phyloP scores from a whole-genome alignment of 2,888 invertebrate genomes.

The Dasypogon diadema region DNA sequence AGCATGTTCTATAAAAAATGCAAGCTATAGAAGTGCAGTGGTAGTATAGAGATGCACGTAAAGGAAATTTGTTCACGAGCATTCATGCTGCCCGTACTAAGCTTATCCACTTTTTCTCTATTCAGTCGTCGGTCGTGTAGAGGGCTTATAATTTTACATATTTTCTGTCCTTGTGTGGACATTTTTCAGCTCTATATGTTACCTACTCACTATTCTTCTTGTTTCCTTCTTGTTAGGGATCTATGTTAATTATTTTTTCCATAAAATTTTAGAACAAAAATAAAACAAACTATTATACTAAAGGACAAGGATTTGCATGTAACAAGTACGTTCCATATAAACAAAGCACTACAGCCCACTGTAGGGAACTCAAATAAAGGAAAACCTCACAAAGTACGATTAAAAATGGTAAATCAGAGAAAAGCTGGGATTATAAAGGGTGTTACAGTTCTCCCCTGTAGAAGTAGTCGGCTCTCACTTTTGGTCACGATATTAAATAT shows the following conservation, averaged over 20 bases:
- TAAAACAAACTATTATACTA: neutral
- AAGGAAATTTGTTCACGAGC: conserved; percentile 15
- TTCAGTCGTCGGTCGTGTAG: no score
- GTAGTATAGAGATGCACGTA: conserved; percentile 13
- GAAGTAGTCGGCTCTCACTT: neutral
- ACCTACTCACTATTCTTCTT: neutral
- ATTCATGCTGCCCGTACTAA: conserved; percentile 4
- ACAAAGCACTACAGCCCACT: neutral
- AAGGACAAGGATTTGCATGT: neutral
- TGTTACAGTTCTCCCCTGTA: neutral
- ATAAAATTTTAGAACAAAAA: neutral
- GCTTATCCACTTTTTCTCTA: conserved; percentile 1
- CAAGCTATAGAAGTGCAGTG: neutral
- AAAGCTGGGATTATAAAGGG: conserved; percentile 9
- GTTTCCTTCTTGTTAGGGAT: neutral
- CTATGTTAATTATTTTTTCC: neutral
- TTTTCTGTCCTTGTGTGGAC: no score
- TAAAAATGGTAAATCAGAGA: conserved; percentile 34
- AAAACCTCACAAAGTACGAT: conserved; percentile 20
- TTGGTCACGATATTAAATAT: conserved; percentile 17
- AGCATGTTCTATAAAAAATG: conserved; percentile 11
- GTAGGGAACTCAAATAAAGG: neutral
- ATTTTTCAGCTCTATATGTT: conserved; percentile 2
- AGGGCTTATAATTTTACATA: no score
- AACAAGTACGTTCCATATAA: neutral